These are phyloP conservation scores for Nestor notabilis DNA, from an alignment of 2,113 vertebrate genomes.

Conservation along the genomic window DNA sequence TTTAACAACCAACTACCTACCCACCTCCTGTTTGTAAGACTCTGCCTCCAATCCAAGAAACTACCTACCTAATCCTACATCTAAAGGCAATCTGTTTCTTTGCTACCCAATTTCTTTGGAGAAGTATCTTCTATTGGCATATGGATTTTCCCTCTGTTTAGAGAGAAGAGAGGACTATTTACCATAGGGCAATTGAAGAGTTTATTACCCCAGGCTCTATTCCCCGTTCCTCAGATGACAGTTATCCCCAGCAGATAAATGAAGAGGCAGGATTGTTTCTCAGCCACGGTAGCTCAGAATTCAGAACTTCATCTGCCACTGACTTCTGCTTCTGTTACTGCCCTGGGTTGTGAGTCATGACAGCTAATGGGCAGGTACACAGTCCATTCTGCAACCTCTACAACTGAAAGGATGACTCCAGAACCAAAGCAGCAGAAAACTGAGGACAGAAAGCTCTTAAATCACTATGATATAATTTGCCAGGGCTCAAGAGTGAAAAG, in stretches of 20 bases:
- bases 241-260: not conserved
- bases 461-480: not conserved
- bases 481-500: not conserved
- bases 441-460: not conserved
- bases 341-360: not conserved
- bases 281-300: not conserved
- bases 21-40: not conserved
- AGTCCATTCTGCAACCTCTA: not conserved
- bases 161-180: not conserved
- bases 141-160: not conserved
- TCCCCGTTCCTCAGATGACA: not conserved
- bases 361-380: not conserved
- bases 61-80: not conserved
- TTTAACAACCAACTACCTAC: not conserved
- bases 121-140: not conserved
- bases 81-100: not conserved
- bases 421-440: not conserved
- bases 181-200: not conserved
- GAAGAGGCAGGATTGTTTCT: not conserved
- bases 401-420: not conserved
- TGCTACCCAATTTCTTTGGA: not conserved
- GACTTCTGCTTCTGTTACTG: not conserved
- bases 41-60: not conserved
- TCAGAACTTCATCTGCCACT: not conserved
- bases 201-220: not conserved